Evolutionary conservation across 2,113 vertebrate species (phyloP).

Genomic region (Gadus macrocephalus): DNA sequence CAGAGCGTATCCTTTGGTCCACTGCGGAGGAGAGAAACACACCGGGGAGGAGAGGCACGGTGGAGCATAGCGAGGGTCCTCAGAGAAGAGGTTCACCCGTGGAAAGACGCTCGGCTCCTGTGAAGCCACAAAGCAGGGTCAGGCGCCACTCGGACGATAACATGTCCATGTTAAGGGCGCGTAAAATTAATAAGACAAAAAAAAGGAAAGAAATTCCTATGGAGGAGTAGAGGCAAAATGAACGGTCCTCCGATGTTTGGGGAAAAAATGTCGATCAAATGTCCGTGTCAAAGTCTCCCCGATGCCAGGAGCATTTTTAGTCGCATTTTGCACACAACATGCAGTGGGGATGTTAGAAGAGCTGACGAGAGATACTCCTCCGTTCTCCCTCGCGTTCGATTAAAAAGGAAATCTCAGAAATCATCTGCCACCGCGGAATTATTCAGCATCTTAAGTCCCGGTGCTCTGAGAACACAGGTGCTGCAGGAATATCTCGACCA

Average conservation of each 20-base stretch:
- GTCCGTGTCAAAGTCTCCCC: constrained; percentile 46
- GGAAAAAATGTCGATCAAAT: constrained; percentile 29
- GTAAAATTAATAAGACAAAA: constrained; percentile 21
- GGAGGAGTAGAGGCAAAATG: constrained; percentile 43
- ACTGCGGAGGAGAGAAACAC: constrained; percentile 52
- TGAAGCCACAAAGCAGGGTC: constrained; percentile 49
- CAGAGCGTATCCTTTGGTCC: constrained; percentile 39
- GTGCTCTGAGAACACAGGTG: constrained; percentile 36
- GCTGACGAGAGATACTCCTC: constrained; percentile 31
- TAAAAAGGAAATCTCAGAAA: constrained; percentile 31
- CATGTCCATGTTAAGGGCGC: constrained; percentile 64
- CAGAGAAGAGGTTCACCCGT: constrained; percentile 54
- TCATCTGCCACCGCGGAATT: constrained; percentile 45
- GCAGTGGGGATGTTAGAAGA: constrained; percentile 32
- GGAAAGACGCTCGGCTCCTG: constrained; percentile 55
- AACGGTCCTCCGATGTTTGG: constrained; percentile 33
- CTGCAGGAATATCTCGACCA: constrained; percentile 49
- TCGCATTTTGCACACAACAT: constrained; percentile 34
- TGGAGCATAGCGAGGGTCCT: constrained; percentile 58
- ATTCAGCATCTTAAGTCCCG: constrained; percentile 55
- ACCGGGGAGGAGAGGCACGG: constrained; percentile 41
- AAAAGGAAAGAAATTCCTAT: constrained; percentile 41
- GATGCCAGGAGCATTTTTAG: constrained; percentile 6
- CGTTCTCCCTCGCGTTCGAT: not conserved
- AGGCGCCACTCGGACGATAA: constrained; percentile 37